Evolutionary conservation across 2,888 invertebrate genomes (phyloP).

Genomic region (Germaria angustata): DNA sequence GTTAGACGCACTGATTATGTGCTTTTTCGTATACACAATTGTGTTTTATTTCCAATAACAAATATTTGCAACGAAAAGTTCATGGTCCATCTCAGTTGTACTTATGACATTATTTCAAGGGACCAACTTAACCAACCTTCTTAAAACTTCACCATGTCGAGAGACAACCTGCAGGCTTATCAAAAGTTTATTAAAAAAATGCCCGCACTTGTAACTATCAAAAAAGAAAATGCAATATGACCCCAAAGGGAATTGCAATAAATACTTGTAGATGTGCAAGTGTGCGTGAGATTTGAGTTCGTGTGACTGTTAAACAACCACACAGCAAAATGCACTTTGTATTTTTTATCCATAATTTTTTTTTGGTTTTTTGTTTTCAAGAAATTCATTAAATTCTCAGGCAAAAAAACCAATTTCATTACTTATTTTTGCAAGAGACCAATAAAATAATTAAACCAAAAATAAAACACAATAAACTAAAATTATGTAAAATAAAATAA

Average conservation of each 20-base stretch:
- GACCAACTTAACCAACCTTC: too few relatives aligned
- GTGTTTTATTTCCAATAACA: too few relatives aligned
- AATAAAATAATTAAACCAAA: conserved; percentile 51
- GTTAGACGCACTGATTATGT: too few relatives aligned
- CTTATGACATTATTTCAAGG: too few relatives aligned
- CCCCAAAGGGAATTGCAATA: background rate
- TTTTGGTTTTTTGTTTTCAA: background rate
- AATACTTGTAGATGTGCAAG: background rate
- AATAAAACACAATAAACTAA: too few relatives aligned
- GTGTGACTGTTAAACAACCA: background rate
- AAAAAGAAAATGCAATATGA: too few relatives aligned
- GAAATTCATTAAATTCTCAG: conserved; percentile 36
- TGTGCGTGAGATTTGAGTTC: background rate
- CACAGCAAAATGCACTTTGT: background rate
- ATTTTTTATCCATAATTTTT: background rate
- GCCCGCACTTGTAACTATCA: too few relatives aligned
- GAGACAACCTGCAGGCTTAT: background rate
- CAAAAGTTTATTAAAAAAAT: too few relatives aligned
- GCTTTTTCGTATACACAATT: too few relatives aligned
- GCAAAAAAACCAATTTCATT: conserved; percentile 31
- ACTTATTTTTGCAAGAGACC: conserved; percentile 31
- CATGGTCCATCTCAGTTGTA: too few relatives aligned
- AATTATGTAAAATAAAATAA: background rate
- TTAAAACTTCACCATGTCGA: too few relatives aligned
- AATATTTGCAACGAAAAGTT: too few relatives aligned